A percentile compares a stretch with the other conserved stretches of the same genome.
Conservation (phyloP, 1,140 invertebrate species). For the Octopus bimaculoides region DNA sequence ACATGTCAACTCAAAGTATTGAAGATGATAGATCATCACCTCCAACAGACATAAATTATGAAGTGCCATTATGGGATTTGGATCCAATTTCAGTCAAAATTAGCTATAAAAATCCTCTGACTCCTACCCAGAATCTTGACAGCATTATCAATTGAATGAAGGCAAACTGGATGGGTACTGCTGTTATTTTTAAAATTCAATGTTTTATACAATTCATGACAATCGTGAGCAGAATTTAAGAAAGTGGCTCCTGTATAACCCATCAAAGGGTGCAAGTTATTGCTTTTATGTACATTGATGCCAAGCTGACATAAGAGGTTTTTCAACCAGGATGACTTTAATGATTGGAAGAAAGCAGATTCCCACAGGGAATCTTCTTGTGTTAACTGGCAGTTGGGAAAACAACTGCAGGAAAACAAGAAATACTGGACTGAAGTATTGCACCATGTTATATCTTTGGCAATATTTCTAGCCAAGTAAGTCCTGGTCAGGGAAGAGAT, state of each 20-base stretch:
- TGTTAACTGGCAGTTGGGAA: conserved; percentile 7
- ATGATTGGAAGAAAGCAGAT: not conserved
- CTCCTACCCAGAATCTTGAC: not conserved
- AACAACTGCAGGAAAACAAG: conserved; percentile 11
- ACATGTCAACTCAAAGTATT: not conserved
- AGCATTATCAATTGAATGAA: not conserved
- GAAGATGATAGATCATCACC: not conserved
- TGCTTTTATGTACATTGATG: conserved; percentile 1
- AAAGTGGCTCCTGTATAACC: not conserved
- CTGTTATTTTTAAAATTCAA: not conserved
- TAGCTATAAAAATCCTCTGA: not conserved
- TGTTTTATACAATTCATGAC: not conserved
- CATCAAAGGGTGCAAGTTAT: not conserved
- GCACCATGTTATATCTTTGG: not conserved
- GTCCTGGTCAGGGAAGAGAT: not conserved
- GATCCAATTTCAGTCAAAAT: not conserved
- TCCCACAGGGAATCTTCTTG: not conserved
- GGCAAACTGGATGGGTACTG: not conserved
- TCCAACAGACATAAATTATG: not conserved
- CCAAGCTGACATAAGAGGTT: not conserved
- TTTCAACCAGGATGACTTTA: not conserved
- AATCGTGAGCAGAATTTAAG: not conserved
- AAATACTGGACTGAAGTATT: conserved; percentile 9
- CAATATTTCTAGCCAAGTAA: not conserved
- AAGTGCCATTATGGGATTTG: not conserved